Evolutionary conservation across 2,888 invertebrate genomes (phyloP), one percentile per base, ranked within the genome.

Genomic region (Coleophora deauratella): DNA sequence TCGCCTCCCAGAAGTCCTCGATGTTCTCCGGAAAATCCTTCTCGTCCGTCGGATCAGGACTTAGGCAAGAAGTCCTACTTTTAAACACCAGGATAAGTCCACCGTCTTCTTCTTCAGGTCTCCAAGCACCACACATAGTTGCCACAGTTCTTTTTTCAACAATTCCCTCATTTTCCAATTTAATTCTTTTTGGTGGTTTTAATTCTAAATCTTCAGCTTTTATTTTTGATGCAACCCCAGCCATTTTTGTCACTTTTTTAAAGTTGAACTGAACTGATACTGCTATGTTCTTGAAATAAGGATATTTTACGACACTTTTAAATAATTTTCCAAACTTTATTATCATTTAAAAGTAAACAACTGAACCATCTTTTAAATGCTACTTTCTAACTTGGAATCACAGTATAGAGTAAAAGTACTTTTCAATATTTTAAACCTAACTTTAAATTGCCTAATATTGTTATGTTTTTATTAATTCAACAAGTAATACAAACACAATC

Each of bases 51-150:
- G 86, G 86, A 49, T 78, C 74, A 0, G 86, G 86, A 45, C 86
- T 86, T 40, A 84, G 49, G 45, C 84, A 76, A 1, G 60, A 57
- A 27, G 69, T 57, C 35, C 84, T 64, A 0, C 60, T 73, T 51
- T 75, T 70, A 15, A 86, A 75, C 9, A 86, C 81, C 28, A 86
- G 63, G 33, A 86, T 63, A 11, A 81, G 52, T 1, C 86, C 86
- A 9, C 86, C 86, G 55, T 86, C 75, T 36, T 68, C 78, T 50
- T 86, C 86, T 8, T 82, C 77, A 30, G 77, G 77, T 42, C 86
- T 66, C 86, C 86, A 86, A 27, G 84, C 67, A 42, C 86, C 86
- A 63, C 86, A 86, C 84, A 85, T 85, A 35, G 86, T 86, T 2
- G 71, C 76, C 9, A 86, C 84, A 43, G 82, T 85, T 49, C 86